Base-by-base conservation (phyloP, 1,140 invertebrate genomes). In the Drosophila orena region DNA sequence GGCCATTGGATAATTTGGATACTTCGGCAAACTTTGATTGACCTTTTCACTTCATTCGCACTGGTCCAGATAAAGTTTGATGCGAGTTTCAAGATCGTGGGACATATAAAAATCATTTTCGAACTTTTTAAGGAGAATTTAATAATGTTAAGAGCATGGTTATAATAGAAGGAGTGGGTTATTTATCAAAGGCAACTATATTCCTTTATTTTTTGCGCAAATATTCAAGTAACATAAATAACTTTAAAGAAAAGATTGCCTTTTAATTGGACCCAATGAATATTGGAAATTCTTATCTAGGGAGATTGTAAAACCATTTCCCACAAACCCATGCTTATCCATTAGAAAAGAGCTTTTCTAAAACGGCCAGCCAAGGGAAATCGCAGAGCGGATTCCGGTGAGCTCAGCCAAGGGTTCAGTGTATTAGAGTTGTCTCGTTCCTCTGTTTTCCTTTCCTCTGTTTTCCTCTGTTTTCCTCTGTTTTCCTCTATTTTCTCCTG, bases 351-450 rank as follows among this genome's bases (percentile, higher is more conserved):
- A 14, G 10, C 34, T 64, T 20, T 12, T 20, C 11, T 12, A 35
- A 66, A 64, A 64, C 42, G 24, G 43, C 46, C 11, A 34, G n/a
- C 35, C 14, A 6, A 42, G 59, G 4, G 11, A 30, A 65, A 49
- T 64, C 35, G 22, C 34, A 7, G 17, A 55, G 64, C 34, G 34
- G 22, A 46, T 38, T 69, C 17, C 34, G 14, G 15, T 30, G 50
- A 55, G 53, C 40, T 46, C 22, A 53, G 57, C 71, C 59, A 60
- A 78, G 88, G 64, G 79, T 89, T 88, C 81, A 86, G 77, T 75
- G 77, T 74, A 78, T 75, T 75, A 66, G 64, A 71, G 46, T 35
- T 20, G 24, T 57, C 52, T 70, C 40, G 38, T 12, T 40, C 22
- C 34, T 20, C 43, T 42, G 49, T 6, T 3, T 46, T 58, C 43